Conservation (phyloP, 2,888 invertebrate genomes). For the Stegana nigrithorax region DNA sequence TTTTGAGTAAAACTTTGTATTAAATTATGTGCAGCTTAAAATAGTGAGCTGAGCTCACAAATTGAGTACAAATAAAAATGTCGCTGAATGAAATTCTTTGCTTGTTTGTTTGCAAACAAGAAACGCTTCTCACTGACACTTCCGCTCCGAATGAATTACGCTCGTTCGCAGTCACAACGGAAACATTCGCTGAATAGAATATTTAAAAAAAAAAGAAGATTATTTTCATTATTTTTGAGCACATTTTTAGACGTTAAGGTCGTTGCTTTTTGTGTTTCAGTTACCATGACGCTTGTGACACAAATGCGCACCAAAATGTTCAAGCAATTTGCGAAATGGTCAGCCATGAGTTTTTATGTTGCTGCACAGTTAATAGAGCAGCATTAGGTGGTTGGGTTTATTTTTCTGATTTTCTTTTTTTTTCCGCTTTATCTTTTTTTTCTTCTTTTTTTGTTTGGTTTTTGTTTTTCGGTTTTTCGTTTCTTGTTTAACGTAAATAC, state of each 20-base stretch:
- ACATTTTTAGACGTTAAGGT: background rate
- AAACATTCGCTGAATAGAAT: conserved; percentile 1
- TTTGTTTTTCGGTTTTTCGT: too few species aligned
- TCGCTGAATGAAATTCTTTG: background rate
- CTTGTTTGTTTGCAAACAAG: background rate
- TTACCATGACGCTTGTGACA: background rate
- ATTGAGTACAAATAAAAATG: background rate
- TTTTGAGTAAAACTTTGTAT: too few species aligned
- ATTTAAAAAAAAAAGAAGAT: conserved; percentile 6
- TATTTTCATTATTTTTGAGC: conserved; percentile 12
- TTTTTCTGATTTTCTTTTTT: too few species aligned
- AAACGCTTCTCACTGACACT: background rate
- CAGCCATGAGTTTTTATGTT: conserved; percentile 17
- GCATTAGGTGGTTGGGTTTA: too few species aligned
- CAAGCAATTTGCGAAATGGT: conserved; percentile 14
- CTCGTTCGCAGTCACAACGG: conserved; percentile 7
- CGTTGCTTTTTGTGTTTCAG: background rate
- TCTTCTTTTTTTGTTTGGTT: too few species aligned
- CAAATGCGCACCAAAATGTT: conserved; percentile 12
- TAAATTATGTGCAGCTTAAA: too few species aligned
- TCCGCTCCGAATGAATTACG: conserved; percentile 5
- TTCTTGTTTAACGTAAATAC: too few species aligned
- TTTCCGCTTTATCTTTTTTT: too few species aligned
- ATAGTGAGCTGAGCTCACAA: background rate
- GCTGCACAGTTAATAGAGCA: conserved; percentile 10